A percentile compares a stretch with the other conserved stretches of the same genome.
phyloP scores from a whole-genome alignment of 2,113 vertebrate species.

The Coryphaenoides rupestris region DNA sequence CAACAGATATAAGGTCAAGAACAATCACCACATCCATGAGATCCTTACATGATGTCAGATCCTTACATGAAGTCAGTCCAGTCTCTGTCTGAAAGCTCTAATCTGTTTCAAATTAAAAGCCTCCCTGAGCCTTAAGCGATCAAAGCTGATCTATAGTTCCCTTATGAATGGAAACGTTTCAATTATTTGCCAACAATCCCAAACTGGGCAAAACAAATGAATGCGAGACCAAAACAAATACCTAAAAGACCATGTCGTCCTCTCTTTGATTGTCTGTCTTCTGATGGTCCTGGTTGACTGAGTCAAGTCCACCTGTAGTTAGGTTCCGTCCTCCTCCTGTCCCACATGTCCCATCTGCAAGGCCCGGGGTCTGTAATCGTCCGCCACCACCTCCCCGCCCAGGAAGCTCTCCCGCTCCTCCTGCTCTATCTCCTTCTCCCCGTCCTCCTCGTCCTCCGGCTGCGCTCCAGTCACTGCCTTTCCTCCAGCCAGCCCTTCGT shows the following conservation, averaged over 20 bases:
- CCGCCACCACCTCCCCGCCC: conserved; percentile 22
- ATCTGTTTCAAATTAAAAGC: conserved; percentile 19
- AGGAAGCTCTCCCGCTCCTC: conserved; percentile 30
- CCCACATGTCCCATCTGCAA: conserved; percentile 21
- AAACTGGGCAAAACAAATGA: too few relatives aligned
- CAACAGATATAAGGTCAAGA: too few relatives aligned
- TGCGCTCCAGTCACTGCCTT: too few relatives aligned
- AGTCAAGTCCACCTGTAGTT: conserved; percentile 1
- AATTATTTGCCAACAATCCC: conserved; percentile 23
- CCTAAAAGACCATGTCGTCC: neutral
- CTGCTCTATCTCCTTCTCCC: conserved; percentile 15
- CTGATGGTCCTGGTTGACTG: conserved; percentile 4
- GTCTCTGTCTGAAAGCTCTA: too few relatives aligned
- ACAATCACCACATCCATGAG: too few relatives aligned
- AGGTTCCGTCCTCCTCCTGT: neutral
- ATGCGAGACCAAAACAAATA: too few relatives aligned
- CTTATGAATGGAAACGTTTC: conserved; percentile 21
- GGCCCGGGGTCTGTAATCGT: conserved; percentile 10
- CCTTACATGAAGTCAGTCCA: too few relatives aligned
- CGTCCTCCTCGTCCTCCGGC: conserved; percentile 19
- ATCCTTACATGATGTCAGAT: too few relatives aligned
- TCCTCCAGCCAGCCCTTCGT: conserved; percentile 1
- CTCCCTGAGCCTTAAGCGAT: conserved; percentile 68
- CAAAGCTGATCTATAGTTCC: conserved; percentile 32
- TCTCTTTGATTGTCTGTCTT: conserved; percentile 53